phyloP scores from a whole-genome alignment of 2,888 invertebrate genomes.

The Euphydryas editha region DNA sequence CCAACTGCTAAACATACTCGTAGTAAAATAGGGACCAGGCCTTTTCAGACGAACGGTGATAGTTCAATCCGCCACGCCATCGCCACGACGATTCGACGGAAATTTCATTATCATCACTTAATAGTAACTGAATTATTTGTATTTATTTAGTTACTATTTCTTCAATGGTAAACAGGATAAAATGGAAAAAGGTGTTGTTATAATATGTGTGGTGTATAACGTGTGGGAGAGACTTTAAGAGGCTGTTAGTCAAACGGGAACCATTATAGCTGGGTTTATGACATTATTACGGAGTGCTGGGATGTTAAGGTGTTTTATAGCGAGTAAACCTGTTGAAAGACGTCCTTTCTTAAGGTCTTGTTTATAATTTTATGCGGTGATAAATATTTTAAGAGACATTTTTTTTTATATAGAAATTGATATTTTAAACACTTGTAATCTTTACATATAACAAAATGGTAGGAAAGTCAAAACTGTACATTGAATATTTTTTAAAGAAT shows the following conservation, averaged over 20 bases:
- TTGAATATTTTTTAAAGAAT: too few relatives aligned
- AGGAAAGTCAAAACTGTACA: too few relatives aligned
- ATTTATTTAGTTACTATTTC: too few relatives aligned
- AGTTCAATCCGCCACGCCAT: too few relatives aligned
- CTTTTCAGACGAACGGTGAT: too few relatives aligned
- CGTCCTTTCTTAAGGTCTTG: background rate
- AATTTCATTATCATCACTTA: too few relatives aligned
- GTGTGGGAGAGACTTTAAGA: constrained; percentile 10
- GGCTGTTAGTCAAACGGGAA: constrained; percentile 15
- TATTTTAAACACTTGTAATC: too few relatives aligned
- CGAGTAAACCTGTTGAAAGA: constrained; percentile 20
- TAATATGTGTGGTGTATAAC: background rate
- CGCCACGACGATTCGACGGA: too few relatives aligned
- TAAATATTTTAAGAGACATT: background rate
- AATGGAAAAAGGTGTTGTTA: background rate
- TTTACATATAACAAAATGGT: too few relatives aligned
- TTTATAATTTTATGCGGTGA: background rate
- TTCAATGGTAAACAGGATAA: background rate
- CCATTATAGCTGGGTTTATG: constrained; percentile 17
- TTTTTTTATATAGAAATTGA: background rate
- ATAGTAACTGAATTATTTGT: too few relatives aligned
- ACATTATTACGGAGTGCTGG: constrained; percentile 9
- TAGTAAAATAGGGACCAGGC: too few relatives aligned
- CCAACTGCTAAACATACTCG: too few relatives aligned
- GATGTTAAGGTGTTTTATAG: constrained; percentile 14